These are phyloP conservation scores for Cebus imitator DNA, from an alignment of 2,113 vertebrate species.

Conservation along the genomic window DNA sequence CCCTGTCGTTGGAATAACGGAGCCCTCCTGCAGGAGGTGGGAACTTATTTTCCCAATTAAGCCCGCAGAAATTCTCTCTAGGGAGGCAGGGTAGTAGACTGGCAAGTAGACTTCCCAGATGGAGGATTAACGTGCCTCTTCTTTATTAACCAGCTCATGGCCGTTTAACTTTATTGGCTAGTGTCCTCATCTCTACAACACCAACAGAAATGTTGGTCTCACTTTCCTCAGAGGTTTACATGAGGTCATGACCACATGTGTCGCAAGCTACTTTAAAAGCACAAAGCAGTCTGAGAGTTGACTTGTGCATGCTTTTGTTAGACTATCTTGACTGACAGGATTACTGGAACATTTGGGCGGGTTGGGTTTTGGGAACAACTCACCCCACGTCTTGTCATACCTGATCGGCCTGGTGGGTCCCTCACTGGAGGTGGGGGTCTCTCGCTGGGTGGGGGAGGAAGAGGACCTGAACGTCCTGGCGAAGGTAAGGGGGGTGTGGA, in stretches of 20 bases:
- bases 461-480: slow-evolving; percentile 85
- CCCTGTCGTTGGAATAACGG: background rate
- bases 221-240: background rate
- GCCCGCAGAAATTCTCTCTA: background rate
- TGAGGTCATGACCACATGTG: rapidly evolving
- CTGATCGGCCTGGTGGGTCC: slow-evolving; percentile 89
- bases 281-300: background rate
- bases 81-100: background rate
- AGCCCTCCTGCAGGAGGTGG: background rate
- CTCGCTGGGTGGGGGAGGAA: slow-evolving; percentile 92
- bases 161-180: background rate
- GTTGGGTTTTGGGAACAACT: background rate
- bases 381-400: slow-evolving; percentile 75
- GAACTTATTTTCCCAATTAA: background rate
- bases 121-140: background rate
- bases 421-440: slow-evolving; percentile 91
- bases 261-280: background rate
- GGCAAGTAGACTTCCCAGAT: background rate
- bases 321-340: rapidly evolving
- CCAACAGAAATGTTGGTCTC: background rate
- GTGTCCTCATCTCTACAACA: background rate
- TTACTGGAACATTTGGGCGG: rapidly evolving
- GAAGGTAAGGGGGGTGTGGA: slow-evolving; percentile 78
- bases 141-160: background rate
- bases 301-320: background rate